These are phyloP conservation scores for Diarsia mendica DNA, from an alignment of 2,888 invertebrate species.

Conservation along the genomic window DNA sequence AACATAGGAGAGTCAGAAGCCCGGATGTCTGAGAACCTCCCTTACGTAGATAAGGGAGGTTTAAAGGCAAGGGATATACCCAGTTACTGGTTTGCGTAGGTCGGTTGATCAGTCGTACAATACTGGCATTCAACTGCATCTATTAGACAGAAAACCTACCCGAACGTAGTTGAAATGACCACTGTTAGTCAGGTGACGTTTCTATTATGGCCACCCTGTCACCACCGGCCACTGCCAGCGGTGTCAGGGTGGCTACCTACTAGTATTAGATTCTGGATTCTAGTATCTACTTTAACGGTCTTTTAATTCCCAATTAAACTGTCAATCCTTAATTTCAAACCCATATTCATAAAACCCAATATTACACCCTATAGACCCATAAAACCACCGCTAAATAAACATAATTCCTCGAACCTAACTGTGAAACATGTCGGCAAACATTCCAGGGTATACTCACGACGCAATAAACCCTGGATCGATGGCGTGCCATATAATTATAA, in stretches of 20 bases:
- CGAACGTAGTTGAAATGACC: background rate
- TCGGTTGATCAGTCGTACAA: no score
- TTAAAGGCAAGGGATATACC: no score
- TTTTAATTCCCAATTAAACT: background rate
- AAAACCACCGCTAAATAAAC: constrained; percentile 41
- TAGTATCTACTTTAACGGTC: no score
- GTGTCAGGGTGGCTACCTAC: background rate
- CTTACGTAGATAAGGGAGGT: no score
- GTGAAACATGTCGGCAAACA: constrained; percentile 17
- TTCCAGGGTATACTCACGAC: constrained; percentile 15
- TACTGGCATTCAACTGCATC: background rate
- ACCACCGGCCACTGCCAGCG: no score
- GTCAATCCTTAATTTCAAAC: background rate
- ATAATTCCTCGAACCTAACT: constrained; percentile 25
- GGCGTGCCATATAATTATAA: constrained; percentile 54
- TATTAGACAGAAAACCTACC: background rate
- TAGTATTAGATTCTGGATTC: no score
- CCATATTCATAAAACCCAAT: background rate
- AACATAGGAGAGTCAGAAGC: no score
- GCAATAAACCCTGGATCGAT: constrained; percentile 28
- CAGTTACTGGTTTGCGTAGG: no score
- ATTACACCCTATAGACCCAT: background rate
- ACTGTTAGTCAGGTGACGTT: background rate
- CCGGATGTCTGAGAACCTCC: no score
- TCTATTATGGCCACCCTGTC: background rate